Percentiles rank a stretch among this genome's conserved stretches.
phyloP scores from a whole-genome alignment of 2,113 vertebrate genomes.

The Heteronetta atricapilla region DNA sequence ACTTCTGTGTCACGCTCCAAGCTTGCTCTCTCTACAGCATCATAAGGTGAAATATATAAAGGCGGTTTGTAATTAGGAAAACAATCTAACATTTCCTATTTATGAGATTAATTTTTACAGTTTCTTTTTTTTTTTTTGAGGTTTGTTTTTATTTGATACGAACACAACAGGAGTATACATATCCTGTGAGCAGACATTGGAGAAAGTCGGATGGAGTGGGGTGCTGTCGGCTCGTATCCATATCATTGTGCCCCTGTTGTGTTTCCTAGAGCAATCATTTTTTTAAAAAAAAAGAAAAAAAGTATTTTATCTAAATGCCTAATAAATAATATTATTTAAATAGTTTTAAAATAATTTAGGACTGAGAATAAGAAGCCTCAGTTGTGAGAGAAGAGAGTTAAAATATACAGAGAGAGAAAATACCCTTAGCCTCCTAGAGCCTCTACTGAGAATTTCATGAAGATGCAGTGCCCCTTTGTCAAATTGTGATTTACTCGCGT shows the following conservation, averaged over 20 bases:
- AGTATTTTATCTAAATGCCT: constrained; percentile 67
- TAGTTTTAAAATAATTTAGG: constrained; percentile 60
- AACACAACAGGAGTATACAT: constrained; percentile 10
- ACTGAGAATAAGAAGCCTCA: constrained; percentile 39
- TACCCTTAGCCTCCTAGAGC: constrained; percentile 82
- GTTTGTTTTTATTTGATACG: constrained; percentile 37
- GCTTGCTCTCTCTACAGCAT: constrained; percentile 70
- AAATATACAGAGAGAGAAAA: constrained; percentile 61
- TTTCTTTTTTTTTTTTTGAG: constrained; percentile 17
- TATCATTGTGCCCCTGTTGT: constrained; percentile 57
- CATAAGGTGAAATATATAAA: constrained; percentile 27
- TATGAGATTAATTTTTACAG: constrained; percentile 69
- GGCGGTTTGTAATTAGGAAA: constrained; percentile 50
- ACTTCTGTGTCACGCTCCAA: neutral
- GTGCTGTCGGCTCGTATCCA: neutral
- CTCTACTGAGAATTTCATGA: constrained; percentile 76
- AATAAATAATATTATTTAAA: constrained; percentile 71
- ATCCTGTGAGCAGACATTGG: neutral
- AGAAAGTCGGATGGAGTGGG: neutral
- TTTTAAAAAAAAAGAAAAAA: neutral
- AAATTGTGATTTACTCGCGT: neutral
- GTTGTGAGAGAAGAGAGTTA: constrained; percentile 52
- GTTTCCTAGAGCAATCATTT: constrained; percentile 54
- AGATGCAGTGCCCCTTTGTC: constrained; percentile 41
- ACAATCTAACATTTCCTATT: constrained; percentile 64